Conservation (phyloP, 2,888 invertebrate species). For the Lypha dubia region DNA sequence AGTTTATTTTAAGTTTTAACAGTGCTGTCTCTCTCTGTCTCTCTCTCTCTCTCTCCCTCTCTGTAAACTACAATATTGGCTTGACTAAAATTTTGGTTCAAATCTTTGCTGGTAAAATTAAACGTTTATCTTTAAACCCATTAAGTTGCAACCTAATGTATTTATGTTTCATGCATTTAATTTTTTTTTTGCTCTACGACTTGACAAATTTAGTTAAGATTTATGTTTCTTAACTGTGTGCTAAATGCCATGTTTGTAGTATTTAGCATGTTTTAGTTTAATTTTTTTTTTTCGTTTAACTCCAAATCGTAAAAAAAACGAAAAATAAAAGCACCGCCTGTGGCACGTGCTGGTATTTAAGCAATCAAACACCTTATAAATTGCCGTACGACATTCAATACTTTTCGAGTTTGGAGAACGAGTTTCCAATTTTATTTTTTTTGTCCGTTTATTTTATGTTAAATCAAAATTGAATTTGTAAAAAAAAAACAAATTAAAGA, state of each 20-base stretch:
- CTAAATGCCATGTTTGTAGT: conserved; percentile 54
- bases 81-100: too few species aligned
- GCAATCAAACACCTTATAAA: conserved; percentile 65
- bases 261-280: conserved; percentile 54
- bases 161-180: conserved; percentile 40
- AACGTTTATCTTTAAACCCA: too few species aligned
- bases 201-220: conserved; percentile 68
- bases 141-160: background rate
- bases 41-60: too few species aligned
- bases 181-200: conserved; percentile 11
- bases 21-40: too few species aligned
- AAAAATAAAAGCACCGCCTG: conserved; percentile 15
- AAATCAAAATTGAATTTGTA: background rate
- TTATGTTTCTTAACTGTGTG: conserved; percentile 33
- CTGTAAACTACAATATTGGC: too few species aligned
- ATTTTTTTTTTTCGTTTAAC: conserved; percentile 9
- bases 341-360: conserved; percentile 69
- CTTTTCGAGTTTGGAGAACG: conserved; percentile 32
- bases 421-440: conserved; percentile 28
- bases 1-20: too few species aligned
- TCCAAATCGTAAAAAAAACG: background rate
- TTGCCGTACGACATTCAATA: conserved; percentile 56
- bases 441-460: background rate
- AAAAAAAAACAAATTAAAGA: conserved; percentile 41
- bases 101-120: too few species aligned